Evolutionary conservation across 2,888 invertebrate genomes (phyloP).

Genomic region (Uloborus plumipes): DNA sequence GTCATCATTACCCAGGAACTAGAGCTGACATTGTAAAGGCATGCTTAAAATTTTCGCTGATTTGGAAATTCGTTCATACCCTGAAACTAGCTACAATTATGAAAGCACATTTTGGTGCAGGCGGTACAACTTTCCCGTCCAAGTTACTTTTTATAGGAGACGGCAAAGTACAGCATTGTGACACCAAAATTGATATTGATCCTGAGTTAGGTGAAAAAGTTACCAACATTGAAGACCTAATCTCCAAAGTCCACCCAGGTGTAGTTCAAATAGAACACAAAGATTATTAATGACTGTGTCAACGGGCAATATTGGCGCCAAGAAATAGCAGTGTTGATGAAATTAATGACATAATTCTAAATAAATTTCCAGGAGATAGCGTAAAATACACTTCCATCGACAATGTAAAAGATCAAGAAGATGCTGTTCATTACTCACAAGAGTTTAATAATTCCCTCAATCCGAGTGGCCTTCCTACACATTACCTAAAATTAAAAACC

Average conservation of each 20-base stretch:
- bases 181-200: too few relatives aligned
- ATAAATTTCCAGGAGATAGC: neutral
- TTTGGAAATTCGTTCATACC: slow-evolving; percentile 60
- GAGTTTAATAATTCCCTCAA: neutral
- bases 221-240: too few relatives aligned
- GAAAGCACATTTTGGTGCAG: too few relatives aligned
- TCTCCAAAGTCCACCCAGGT: too few relatives aligned
- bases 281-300: neutral
- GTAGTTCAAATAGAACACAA: too few relatives aligned
- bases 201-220: too few relatives aligned
- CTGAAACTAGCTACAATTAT: too few relatives aligned
- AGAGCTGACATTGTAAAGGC: slow-evolving; percentile 65
- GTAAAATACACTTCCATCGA: slow-evolving; percentile 1
- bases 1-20: slow-evolving; percentile 62
- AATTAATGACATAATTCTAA: too few relatives aligned
- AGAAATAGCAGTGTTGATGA: neutral
- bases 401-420: neutral
- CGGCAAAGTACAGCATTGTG: too few relatives aligned
- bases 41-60: slow-evolving; percentile 66
- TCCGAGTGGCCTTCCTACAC: neutral
- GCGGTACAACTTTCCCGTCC: too few relatives aligned
- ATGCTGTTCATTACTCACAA: slow-evolving; percentile 9
- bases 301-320: neutral
- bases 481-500: neutral
- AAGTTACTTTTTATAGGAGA: too few relatives aligned